Percentiles rank a stretch among this genome's conserved stretches.
Evolutionary conservation across 2,888 invertebrate species (phyloP).

Genomic region (Dicyrtoma fusca): DNA sequence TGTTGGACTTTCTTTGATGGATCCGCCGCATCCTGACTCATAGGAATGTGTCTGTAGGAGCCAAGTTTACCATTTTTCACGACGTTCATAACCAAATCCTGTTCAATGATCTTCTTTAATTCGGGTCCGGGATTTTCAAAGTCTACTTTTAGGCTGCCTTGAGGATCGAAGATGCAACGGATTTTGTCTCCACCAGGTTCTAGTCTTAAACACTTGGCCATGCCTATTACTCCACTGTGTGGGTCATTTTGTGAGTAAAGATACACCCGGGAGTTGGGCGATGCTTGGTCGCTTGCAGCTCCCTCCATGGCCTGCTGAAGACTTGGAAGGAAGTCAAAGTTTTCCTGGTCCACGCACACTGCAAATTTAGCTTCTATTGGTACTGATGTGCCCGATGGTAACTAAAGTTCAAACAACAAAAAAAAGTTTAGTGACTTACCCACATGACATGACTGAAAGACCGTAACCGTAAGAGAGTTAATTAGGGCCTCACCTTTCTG

Average conservation of each 20-base stretch:
- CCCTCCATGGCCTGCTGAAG: conserved; percentile 75
- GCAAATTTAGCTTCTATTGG: background rate
- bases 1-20: conserved; percentile 63
- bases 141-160: conserved; percentile 3
- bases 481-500: conserved; percentile 22
- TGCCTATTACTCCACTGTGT: conserved; percentile 78
- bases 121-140: conserved; percentile 17
- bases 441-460: too few relatives aligned
- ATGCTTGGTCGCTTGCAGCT: conserved; percentile 62
- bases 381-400: too few relatives aligned
- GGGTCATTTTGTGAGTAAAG: too few relatives aligned
- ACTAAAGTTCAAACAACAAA: too few relatives aligned
- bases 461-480: too few relatives aligned
- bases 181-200: conserved; percentile 81
- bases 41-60: conserved; percentile 62
- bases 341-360: conserved; percentile 7
- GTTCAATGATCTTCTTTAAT: conserved; percentile 11
- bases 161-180: conserved; percentile 61
- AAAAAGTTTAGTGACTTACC: too few relatives aligned
- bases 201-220: conserved; percentile 83
- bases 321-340: conserved; percentile 77
- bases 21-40: conserved; percentile 55
- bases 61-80: conserved; percentile 62
- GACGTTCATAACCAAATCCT: conserved; percentile 36
- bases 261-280: conserved; percentile 13